Percentiles rank a stretch among this genome's conserved stretches.
Evolutionary conservation across 35 echinoderm and acorn worm species (phyloP).

Genomic region (Apostichopus japonicus): DNA sequence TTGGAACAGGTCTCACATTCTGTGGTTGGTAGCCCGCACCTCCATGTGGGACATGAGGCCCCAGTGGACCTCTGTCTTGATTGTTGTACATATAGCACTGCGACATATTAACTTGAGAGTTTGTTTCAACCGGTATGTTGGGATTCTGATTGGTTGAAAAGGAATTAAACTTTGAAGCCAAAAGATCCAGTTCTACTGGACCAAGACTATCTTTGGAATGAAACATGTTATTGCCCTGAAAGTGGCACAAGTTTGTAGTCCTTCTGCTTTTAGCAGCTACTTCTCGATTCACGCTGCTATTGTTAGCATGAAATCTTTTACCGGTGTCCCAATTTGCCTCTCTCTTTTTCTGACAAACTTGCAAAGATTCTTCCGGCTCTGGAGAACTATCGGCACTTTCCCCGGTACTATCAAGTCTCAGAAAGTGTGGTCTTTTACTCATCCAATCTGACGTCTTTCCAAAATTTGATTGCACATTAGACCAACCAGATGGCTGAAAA

Average conservation of each 20-base stretch:
- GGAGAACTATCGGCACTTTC: constrained; percentile 42
- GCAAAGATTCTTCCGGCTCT: background rate
- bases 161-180: constrained; percentile 43
- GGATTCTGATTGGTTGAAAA: constrained; percentile 1
- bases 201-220: constrained; percentile 21
- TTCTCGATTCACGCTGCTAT: background rate
- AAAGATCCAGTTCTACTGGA: constrained; percentile 10
- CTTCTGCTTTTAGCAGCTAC: background rate
- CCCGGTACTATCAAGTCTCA: constrained; percentile 40
- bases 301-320: background rate
- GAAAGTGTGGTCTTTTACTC: constrained; percentile 19
- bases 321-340: background rate
- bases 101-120: background rate
- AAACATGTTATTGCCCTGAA: constrained; percentile 26
- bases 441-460: background rate
- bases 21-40: background rate
- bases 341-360: background rate
- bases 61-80: background rate
- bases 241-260: background rate
- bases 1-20: background rate
- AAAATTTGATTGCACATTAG: constrained; percentile 23
- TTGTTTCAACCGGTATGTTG: background rate
- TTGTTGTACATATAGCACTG: background rate
- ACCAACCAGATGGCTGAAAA: background rate
- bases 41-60: background rate